Evolutionary conservation across 2,797 vertebrate genomes (phyloP), one percentile per base, ranked within the genome.

Genomic region (Eulemur rubriventer): DNA sequence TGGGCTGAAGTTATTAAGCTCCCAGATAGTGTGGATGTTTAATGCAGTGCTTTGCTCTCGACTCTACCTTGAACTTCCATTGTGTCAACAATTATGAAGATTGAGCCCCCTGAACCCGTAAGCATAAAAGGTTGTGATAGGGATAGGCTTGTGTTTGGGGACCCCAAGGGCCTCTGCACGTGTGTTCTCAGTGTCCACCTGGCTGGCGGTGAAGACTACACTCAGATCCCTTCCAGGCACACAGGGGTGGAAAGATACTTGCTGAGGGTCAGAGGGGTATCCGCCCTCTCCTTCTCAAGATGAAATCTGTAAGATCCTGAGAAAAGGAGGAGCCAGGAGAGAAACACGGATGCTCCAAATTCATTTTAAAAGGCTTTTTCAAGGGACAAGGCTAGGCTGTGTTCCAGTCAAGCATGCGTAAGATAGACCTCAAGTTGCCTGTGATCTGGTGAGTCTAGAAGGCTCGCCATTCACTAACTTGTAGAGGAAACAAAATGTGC

Each of bases 251-350:
- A 52, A 86, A 48, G 46, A 72, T 46, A 13, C 33, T 41, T 84
- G 65, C 7, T 65, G 43, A 46, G 61, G 57, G 59, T 57, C 84
- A 87, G 26, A 48, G 0, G n/a, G 67, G 55, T 10, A 50, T 24
- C 38, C 17, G 17, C 52, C 17, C 0, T 48, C n/a, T 69, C 82
- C 83, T 57, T 38, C 67, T 59, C 33, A 67, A 50, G 33, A 48
- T 84, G 78, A 82, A 91, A 41, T 75, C 55, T 72, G 0, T 78
- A 85, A 88, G 43, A 57, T 30, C 38, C 50, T 41, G 17, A 85
- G 85, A 59, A 83, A 92, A 96, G 59, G 73, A 82, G 59, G 73
- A 82, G 59, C 75, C n/a, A 43, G 38, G 46, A 75, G 72, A 96
- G 50, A 96, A 83, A 59, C 65, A 67, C 6, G n/a, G 18, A 69